phyloP scores from a whole-genome alignment of 2,113 vertebrate species.

The Terrapene triunguis region DNA sequence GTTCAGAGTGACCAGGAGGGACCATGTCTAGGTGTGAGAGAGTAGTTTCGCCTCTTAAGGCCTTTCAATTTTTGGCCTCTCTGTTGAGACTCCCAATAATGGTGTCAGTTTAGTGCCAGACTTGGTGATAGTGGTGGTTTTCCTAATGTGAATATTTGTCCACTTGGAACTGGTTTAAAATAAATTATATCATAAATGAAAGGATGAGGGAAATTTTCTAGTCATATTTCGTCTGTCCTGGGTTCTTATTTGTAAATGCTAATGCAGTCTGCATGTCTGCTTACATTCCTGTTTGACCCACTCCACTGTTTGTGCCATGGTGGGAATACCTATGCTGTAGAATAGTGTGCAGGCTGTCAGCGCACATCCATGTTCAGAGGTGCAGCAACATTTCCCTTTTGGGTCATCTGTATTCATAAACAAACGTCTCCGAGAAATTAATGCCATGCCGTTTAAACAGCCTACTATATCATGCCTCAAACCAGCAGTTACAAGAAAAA shows the following conservation, averaged over 20 bases:
- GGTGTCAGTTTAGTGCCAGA: not conserved
- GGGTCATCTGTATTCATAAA: not conserved
- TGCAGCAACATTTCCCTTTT: slow-evolving; percentile 11
- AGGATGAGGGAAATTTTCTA: not conserved
- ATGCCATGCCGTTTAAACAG: not conserved
- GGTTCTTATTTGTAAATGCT: not conserved
- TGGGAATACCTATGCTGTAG: not conserved
- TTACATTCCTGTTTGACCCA: not conserved
- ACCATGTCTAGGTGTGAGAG: not conserved
- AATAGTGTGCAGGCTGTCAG: not conserved
- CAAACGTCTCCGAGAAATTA: slow-evolving; percentile 32
- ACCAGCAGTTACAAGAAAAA: not conserved
- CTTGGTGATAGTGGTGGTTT: not conserved
- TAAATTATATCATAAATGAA: not conserved
- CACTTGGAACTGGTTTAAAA: slow-evolving; percentile 8
- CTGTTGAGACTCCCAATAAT: not conserved
- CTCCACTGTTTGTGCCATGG: not conserved
- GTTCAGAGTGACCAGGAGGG: not conserved
- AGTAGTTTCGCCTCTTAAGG: not conserved
- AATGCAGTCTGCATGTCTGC: not conserved
- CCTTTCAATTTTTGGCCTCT: not conserved
- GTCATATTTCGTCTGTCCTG: not conserved
- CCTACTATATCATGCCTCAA: not conserved
- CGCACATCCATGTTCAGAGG: not conserved
- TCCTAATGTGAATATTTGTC: not conserved